Conservation (phyloP, 2,113 vertebrate species). For the western clawed frog (Xenopus tropicalis) region DNA sequence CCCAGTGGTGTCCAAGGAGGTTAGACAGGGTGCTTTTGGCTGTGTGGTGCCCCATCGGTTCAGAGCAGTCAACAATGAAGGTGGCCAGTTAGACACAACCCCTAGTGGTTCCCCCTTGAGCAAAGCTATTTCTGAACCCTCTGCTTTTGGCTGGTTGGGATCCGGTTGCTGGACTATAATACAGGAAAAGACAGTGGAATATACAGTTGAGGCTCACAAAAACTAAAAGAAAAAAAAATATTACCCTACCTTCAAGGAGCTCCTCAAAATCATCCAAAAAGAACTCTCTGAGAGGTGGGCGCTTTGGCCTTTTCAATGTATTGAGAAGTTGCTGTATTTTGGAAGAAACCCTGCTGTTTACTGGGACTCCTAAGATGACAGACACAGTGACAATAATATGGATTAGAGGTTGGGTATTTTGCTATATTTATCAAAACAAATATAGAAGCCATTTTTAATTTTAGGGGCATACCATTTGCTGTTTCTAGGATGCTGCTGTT, state of each 20-base stretch:
- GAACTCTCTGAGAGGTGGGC: slow-evolving; percentile 89
- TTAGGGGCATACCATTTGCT: slow-evolving; percentile 79
- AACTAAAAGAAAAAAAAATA: neutral
- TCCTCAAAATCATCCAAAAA: slow-evolving; percentile 95
- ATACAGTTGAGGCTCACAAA: neutral
- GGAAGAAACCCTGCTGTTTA: slow-evolving; percentile 92
- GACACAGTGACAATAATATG: neutral
- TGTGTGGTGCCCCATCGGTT: slow-evolving; percentile 86
- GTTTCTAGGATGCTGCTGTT: slow-evolving; percentile 81
- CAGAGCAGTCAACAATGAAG: slow-evolving; percentile 77
- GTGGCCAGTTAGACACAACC: slow-evolving; percentile 72
- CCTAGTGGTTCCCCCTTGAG: slow-evolving; percentile 79
- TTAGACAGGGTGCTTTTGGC: slow-evolving; percentile 86
- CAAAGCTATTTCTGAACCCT: slow-evolving; percentile 76
- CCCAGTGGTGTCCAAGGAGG: slow-evolving; percentile 82
- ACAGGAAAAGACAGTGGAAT: neutral
- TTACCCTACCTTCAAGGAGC: slow-evolving; percentile 81
- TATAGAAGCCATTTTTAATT: neutral
- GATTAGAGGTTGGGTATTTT: neutral
- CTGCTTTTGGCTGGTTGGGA: slow-evolving; percentile 89
- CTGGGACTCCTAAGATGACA: slow-evolving; percentile 77
- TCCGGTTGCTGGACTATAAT: slow-evolving; percentile 85
- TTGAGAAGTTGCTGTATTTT: slow-evolving; percentile 97
- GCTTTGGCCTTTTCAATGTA: slow-evolving; percentile 92
- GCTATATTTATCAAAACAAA: neutral